Evolutionary conservation across 2,888 invertebrate genomes (phyloP).

Genomic region (Abrostola triplasia): DNA sequence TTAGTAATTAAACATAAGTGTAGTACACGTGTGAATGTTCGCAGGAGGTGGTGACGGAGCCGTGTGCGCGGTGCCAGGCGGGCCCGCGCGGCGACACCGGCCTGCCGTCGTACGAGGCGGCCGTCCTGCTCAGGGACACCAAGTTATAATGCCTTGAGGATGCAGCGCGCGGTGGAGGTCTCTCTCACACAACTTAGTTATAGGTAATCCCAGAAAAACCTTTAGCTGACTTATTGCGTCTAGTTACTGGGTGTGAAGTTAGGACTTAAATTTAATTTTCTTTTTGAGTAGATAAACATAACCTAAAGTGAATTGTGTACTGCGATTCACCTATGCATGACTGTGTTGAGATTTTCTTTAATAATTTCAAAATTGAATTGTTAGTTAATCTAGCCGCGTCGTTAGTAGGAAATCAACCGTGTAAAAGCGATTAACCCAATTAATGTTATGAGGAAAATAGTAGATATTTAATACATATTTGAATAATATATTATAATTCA

Average conservation of each 20-base stretch:
- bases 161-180: no score
- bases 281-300: no score
- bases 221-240: no score
- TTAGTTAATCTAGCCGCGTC: neutral
- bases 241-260: no score
- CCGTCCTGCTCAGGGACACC: conserved; percentile 85
- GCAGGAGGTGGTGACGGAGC: conserved; percentile 76
- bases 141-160: conserved; percentile 74
- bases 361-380: neutral
- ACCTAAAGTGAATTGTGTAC: no score
- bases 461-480: conserved; percentile 20
- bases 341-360: neutral
- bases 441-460: conserved; percentile 37
- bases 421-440: conserved; percentile 31
- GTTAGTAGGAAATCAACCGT: conserved; percentile 25
- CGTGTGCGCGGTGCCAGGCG: conserved; percentile 67
- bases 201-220: no score
- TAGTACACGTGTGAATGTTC: conserved; percentile 39
- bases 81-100: conserved; percentile 71
- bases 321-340: no score
- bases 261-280: no score
- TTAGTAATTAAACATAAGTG: no score
- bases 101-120: conserved; percentile 90
- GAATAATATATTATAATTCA: neutral
- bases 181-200: no score